Evolutionary conservation across 2,888 invertebrate species (phyloP), one percentile per base, ranked within the genome.

Genomic region (Drosophila siamana): DNA sequence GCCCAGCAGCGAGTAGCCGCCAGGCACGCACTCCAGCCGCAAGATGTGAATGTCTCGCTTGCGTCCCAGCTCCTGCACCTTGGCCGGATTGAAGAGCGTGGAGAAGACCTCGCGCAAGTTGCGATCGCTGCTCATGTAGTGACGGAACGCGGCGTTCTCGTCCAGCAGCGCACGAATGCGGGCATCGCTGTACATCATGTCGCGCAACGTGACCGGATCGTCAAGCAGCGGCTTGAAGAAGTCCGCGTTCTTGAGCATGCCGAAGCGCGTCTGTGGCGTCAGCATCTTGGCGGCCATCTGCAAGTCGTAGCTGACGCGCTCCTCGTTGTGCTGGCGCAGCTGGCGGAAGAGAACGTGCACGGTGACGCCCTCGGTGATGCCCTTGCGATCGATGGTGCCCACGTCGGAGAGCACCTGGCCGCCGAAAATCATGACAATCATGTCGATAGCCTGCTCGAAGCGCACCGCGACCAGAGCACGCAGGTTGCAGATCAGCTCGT

Each of bases 341-440:
- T 51, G 59, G 1, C 80, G 72, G 7, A 78, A 65, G 6, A 85
- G 56, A n/a, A 85, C 77, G 11, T 86, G 69, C 0, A 85, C 85
- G 2, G 73, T 86, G 2, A 79, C 81, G 0, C 81, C 88, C 4
- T 79, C 66, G 2, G 50, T 74, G 8, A 88, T 88, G 19, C 81
- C 78, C 9, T 64, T 48, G 2, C 57, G 22, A 51, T 71, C 81
- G n/a, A 85, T 76, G 22, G 88, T 86, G 19, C 84, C 85, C 28
- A 41, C 74, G 47, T 85, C 85, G 0, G 9, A 9, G 2, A 85
- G 56, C 46, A 85, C 69, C 36, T 78, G 67, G 0, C 85, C 85
- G 1, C 51, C 86, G 22, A 69, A 85, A 0, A 85, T 67, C 26
- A 88, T 50, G 24, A 88, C 56, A 2, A 83, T 68, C 0, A 47